phyloP scores from a whole-genome alignment of 2,888 invertebrate genomes.

The Xestobium rufovillosum region DNA sequence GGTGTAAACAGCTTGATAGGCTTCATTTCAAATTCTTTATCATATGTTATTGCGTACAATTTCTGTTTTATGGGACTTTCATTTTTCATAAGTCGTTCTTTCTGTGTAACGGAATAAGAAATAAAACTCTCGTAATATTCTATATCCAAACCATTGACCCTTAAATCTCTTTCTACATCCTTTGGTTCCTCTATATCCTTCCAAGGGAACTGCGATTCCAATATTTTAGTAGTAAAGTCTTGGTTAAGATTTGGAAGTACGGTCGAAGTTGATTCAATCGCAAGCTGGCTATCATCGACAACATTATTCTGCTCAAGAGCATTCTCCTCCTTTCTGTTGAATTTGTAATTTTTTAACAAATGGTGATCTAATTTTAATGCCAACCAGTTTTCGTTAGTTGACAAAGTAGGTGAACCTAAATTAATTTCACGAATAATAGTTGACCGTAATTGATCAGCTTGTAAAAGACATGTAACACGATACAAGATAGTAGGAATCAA shows the following conservation, averaged over 20 bases:
- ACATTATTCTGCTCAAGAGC: slow-evolving; percentile 13
- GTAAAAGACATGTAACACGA: slow-evolving; percentile 60
- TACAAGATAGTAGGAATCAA: slow-evolving; percentile 80
- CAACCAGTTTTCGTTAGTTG: background rate
- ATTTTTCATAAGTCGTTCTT: slow-evolving; percentile 20
- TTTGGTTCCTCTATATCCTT: slow-evolving; percentile 53
- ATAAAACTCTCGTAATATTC: slow-evolving; percentile 63
- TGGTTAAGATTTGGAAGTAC: slow-evolving; percentile 40
- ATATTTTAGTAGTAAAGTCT: slow-evolving; percentile 41
- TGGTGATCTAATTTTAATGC: slow-evolving; percentile 34
- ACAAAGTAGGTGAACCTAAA: no score
- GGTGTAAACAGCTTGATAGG: slow-evolving; percentile 21
- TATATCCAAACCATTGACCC: slow-evolving; percentile 58
- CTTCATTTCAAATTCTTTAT: slow-evolving; percentile 26
- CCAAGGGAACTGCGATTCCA: slow-evolving; percentile 46
- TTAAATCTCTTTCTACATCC: slow-evolving; percentile 56
- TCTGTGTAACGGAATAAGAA: slow-evolving; percentile 23
- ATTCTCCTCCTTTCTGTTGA: background rate
- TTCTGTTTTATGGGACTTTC: slow-evolving; percentile 12
- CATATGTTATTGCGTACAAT: slow-evolving; percentile 31
- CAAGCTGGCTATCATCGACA: slow-evolving; percentile 23
- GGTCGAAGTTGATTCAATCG: slow-evolving; percentile 41
- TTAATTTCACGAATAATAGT: slow-evolving; percentile 47
- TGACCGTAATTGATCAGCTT: slow-evolving; percentile 64
- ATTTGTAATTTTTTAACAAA: slow-evolving; percentile 24